Evolutionary conservation across 2,888 invertebrate species (phyloP), one percentile per base, ranked within the genome.

Genomic region (Phorcus lineatus): DNA sequence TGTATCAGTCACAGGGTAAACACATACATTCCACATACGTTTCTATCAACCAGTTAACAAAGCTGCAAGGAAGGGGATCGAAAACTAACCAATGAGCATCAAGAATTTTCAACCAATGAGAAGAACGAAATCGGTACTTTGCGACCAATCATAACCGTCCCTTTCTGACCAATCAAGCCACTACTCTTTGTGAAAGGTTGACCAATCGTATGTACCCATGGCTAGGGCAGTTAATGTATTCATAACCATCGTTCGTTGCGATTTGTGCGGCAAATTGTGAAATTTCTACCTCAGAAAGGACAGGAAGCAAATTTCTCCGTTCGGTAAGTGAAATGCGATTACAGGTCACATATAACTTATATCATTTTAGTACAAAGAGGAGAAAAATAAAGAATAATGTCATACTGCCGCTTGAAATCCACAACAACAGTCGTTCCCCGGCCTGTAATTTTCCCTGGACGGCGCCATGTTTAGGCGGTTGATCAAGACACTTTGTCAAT

Each of bases 201-300:
- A 77, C 70, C 85, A 84, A 85, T 85, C 84, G 80, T 81, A 62
- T 81, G 13, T 4, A 28, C 6, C 19, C 55, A 53, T 76, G 54
- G 74, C 74, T 67, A 52, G 19, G 80, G 79, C 84, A 81, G 81
- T 31, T 79, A 82, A 79, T 76, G 76, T 80, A 81, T 82, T 83
- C 83, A 85, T 81, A 78, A 81, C 85, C 83, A 85, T 78, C 80
- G 82, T 85, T 82, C 83, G 83, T 85, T 80, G 83, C 83, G 83
- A 81, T 80, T 83, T 80, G 78, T 85, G 85, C 85, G 83, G 83
- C 81, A 85, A 85, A 83, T 83, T 85, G 83, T 82, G 80, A 85
- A 85, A 77, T 80, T 78, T 31, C 76, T 79, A 62, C 70, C 74
- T 70, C 82, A 79, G 47, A 19, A 76, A 76, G 76, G 76, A 24